These are phyloP conservation scores for Drosophila conformis DNA, from an alignment of 2,888 invertebrate species.

Conservation along the genomic window DNA sequence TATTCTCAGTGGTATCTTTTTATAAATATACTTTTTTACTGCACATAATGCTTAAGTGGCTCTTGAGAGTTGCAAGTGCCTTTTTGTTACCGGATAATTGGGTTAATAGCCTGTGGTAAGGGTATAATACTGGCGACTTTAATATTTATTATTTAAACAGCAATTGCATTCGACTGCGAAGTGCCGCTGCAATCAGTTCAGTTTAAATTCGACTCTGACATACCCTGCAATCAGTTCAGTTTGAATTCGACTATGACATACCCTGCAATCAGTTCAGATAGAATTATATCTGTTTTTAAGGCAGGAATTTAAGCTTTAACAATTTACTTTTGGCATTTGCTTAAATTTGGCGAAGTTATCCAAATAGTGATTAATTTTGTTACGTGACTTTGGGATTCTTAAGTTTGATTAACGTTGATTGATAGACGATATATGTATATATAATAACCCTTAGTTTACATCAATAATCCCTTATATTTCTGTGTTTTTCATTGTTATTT, in stretches of 20 bases:
- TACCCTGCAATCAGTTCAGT: not conserved
- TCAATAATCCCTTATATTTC: not conserved
- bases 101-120: constrained; percentile 57
- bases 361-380: not conserved
- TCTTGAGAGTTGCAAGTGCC: constrained; percentile 54
- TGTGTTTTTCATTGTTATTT: not conserved
- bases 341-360: not conserved
- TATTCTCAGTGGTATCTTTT: constrained; percentile 5
- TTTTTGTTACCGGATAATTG: constrained; percentile 47
- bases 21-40: constrained; percentile 58
- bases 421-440: not conserved
- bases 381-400: fast-evolving
- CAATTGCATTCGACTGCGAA: not conserved
- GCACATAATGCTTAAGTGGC: constrained; percentile 62
- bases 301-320: not conserved
- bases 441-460: not conserved
- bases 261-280: not conserved
- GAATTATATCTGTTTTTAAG: not conserved
- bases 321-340: not conserved
- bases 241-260: constrained; percentile 9
- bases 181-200: not conserved
- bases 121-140: constrained; percentile 9
- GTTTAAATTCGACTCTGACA: constrained; percentile 7
- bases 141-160: not conserved
- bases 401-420: no score